phyloP scores from a whole-genome alignment of 2,888 invertebrate species.

The Drosophila glabriapex region DNA sequence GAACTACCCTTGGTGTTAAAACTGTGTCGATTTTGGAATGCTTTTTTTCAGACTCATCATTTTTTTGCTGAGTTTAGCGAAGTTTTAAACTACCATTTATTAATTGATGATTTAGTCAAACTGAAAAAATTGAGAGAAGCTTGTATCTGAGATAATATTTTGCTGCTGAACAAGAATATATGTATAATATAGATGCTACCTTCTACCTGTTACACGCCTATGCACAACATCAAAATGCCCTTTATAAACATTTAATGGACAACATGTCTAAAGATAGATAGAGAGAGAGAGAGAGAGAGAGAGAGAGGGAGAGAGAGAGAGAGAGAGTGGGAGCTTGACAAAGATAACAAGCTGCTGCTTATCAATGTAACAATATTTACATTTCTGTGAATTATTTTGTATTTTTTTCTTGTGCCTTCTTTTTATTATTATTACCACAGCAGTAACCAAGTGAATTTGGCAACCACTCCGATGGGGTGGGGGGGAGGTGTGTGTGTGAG shows the following conservation, averaged over 20 bases:
- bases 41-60: background rate
- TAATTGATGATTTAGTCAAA: background rate
- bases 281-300: background rate
- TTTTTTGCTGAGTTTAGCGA: background rate
- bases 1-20: background rate
- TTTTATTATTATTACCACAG: constrained; percentile 46
- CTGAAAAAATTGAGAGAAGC: accelerated
- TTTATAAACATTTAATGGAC: background rate
- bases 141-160: background rate
- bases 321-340: constrained; percentile 30
- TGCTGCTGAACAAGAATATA: background rate
- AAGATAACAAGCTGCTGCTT: constrained; percentile 54
- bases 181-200: accelerated
- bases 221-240: background rate
- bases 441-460: constrained; percentile 53
- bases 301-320: constrained; percentile 15
- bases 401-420: constrained; percentile 27
- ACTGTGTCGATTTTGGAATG: background rate
- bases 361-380: constrained; percentile 81
- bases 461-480: constrained; percentile 17
- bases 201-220: background rate
- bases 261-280: constrained; percentile 15
- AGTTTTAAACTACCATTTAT: background rate
- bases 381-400: constrained; percentile 65
- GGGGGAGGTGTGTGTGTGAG: background rate